Evolutionary conservation across 2,888 invertebrate genomes (phyloP).

Genomic region (Chalcosyrphus nemorum): DNA sequence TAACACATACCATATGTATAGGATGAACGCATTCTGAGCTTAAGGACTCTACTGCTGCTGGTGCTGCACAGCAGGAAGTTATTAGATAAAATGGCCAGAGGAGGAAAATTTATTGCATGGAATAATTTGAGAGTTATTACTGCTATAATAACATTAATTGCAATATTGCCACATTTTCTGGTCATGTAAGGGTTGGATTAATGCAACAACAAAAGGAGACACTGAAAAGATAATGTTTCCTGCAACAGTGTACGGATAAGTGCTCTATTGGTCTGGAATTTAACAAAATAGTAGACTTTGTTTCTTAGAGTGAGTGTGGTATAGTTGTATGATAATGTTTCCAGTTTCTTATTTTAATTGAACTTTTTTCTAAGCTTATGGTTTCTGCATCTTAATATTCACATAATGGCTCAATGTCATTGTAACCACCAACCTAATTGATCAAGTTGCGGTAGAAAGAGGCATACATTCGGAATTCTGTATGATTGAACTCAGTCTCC

Average conservation of each 20-base stretch:
- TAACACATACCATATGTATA: background rate
- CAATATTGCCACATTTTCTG: constrained; percentile 68
- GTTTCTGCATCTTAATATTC: too few species aligned
- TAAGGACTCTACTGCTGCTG: too few species aligned
- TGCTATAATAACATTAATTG: constrained; percentile 65
- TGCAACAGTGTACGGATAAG: background rate
- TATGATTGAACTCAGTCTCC: too few species aligned
- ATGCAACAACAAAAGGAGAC: constrained; percentile 4
- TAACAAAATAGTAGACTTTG: background rate
- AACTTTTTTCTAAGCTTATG: too few species aligned
- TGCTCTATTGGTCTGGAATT: background rate
- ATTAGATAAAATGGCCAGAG: constrained; percentile 66
- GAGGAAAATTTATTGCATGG: constrained; percentile 61
- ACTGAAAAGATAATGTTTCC: constrained; percentile 36
- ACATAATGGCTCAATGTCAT: too few species aligned
- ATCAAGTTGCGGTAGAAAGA: too few species aligned
- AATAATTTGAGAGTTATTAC: constrained; percentile 72
- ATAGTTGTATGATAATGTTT: too few species aligned
- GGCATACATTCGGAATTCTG: too few species aligned
- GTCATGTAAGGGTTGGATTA: constrained; percentile 16
- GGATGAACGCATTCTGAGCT: constrained; percentile 12
- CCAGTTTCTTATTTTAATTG: too few species aligned
- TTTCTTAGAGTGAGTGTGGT: too few species aligned
- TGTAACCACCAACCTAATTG: too few species aligned
- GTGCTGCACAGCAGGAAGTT: constrained; percentile 58